Conservation (phyloP, 2,113 vertebrate species). For the Perccottus glenii region DNA sequence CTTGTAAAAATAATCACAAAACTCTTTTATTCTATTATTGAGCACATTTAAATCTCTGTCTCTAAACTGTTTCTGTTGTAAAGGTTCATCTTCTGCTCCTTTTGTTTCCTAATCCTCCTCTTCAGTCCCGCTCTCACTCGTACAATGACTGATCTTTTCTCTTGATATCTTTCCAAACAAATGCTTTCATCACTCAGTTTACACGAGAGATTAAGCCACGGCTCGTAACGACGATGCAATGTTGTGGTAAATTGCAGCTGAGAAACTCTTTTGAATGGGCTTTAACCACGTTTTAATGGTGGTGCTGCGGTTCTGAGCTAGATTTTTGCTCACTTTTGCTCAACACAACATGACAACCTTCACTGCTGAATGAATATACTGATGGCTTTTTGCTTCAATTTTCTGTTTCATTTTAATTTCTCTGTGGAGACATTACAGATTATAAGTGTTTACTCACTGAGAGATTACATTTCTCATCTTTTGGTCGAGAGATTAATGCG, state of each 20-base stretch:
- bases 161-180: conserved; percentile 25
- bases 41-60: background rate
- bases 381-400: conserved; percentile 22
- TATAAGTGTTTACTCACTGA: conserved; percentile 16
- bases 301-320: conserved; percentile 11
- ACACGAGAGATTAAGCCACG: conserved; percentile 32
- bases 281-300: conserved; percentile 34
- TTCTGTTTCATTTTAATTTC: conserved; percentile 32
- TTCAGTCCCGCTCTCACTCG: conserved; percentile 12
- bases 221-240: conserved; percentile 22
- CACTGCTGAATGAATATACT: conserved; percentile 19
- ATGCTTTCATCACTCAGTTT: conserved; percentile 33
- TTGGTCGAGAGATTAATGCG: conserved; percentile 29
- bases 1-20: background rate
- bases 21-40: background rate
- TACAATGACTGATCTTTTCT: background rate
- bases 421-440: conserved; percentile 28
- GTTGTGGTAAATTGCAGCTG: conserved; percentile 32
- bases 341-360: conserved; percentile 18
- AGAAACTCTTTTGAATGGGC: conserved; percentile 23
- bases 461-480: conserved; percentile 28
- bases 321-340: conserved; percentile 32
- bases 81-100: background rate
- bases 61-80: background rate
- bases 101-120: conserved; percentile 19